Percentiles rank a stretch among this genome's conserved stretches.
Conservation (phyloP, 1,140 invertebrate species). For the Euwallacea similis region DNA sequence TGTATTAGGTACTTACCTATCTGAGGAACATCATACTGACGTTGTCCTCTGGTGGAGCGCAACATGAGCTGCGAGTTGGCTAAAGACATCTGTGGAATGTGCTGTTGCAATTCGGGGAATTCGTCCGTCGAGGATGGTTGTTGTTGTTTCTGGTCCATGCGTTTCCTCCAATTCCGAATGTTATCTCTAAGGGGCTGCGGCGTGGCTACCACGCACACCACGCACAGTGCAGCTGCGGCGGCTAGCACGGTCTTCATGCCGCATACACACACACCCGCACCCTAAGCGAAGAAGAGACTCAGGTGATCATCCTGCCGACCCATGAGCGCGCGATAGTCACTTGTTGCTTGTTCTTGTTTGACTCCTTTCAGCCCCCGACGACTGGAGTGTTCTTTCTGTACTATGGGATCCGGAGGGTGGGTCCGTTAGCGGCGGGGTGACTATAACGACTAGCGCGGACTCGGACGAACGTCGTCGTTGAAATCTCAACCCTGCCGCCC, state of each 20-base stretch:
- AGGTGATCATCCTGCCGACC: slow-evolving; percentile 49
- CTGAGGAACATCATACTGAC: slow-evolving; percentile 71
- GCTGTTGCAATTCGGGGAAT: slow-evolving; percentile 40
- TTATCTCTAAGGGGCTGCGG: slow-evolving; percentile 48
- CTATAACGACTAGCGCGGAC: slow-evolving; percentile 48
- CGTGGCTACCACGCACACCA: slow-evolving; percentile 51
- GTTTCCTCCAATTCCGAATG: slow-evolving; percentile 46
- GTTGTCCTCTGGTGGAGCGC: slow-evolving; percentile 63
- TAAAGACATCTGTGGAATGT: slow-evolving; percentile 37
- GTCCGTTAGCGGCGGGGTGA: slow-evolving; percentile 42
- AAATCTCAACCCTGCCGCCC: slow-evolving; percentile 43
- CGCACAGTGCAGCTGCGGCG: slow-evolving; percentile 47
- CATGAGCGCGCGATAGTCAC: slow-evolving; percentile 43
- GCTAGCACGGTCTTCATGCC: slow-evolving; percentile 53
- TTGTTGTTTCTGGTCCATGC: slow-evolving; percentile 33
- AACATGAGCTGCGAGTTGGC: slow-evolving; percentile 61
- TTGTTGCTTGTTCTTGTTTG: slow-evolving; percentile 43
- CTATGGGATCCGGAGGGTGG: background rate
- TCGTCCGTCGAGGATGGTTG: background rate
- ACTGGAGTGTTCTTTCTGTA: slow-evolving; percentile 11
- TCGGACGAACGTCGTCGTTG: slow-evolving; percentile 40
- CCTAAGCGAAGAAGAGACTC: slow-evolving; percentile 35
- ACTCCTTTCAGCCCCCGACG: slow-evolving; percentile 16
- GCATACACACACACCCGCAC: slow-evolving; percentile 44
- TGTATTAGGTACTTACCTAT: slow-evolving; percentile 60